Evolutionary conservation across 1,140 invertebrate species (phyloP).

Genomic region (Macrocentrus cingulum): DNA sequence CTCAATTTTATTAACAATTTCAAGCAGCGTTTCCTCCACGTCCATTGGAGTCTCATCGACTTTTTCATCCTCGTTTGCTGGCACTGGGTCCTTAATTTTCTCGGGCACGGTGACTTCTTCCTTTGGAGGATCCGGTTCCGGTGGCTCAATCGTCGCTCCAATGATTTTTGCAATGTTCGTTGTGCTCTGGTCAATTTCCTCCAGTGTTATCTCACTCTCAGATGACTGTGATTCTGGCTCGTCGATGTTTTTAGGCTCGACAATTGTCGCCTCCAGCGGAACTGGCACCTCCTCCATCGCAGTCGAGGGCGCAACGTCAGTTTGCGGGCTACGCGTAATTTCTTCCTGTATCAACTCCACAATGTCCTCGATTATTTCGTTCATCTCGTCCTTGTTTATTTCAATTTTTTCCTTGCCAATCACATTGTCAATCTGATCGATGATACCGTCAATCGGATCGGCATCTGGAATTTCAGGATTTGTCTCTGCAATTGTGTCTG

Average conservation of each 20-base stretch:
- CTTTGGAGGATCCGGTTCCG: too few relatives aligned
- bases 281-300: conserved; percentile 34
- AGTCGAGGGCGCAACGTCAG: conserved; percentile 23
- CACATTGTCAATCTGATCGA: conserved; percentile 53
- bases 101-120: too few relatives aligned
- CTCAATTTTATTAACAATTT: too few relatives aligned
- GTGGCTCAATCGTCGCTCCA: conserved; percentile 44
- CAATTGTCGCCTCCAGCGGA: conserved; percentile 31
- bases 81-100: too few relatives aligned
- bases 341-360: conserved; percentile 57
- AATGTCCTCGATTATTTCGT: conserved; percentile 57
- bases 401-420: conserved; percentile 54
- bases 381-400: conserved; percentile 57
- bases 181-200: conserved; percentile 51
- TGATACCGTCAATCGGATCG: conserved; percentile 50
- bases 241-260: conserved; percentile 37
- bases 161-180: conserved; percentile 56
- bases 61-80: too few relatives aligned
- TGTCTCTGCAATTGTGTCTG: conserved; percentile 2
- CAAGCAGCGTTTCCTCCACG: too few relatives aligned
- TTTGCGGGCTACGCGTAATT: conserved; percentile 49
- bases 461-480: conserved; percentile 24
- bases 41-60: too few relatives aligned
- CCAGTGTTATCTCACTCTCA: conserved; percentile 49
- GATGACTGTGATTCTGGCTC: conserved; percentile 41